Evolutionary conservation across 2,797 vertebrate genomes (phyloP).

Genomic region (Anomalospiza imberbis): DNA sequence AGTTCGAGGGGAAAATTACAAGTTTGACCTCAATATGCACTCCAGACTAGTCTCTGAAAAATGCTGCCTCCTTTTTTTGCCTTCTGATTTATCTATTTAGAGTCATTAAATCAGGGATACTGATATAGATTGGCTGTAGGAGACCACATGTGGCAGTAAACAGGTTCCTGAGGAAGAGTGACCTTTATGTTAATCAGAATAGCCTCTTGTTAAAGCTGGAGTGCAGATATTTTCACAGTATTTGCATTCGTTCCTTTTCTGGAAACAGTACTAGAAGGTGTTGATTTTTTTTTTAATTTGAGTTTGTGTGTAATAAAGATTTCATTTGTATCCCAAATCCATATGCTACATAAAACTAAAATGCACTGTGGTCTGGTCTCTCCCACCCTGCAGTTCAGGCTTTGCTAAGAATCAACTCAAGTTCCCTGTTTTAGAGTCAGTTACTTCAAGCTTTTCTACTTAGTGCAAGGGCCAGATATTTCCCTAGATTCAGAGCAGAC

Average conservation of each 20-base stretch:
- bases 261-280: not conserved
- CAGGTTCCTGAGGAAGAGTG: not conserved
- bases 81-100: not conserved
- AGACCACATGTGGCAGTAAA: not conserved
- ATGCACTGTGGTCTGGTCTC: not conserved
- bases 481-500: not conserved
- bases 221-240: not conserved
- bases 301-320: not conserved
- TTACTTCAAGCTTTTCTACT: not conserved
- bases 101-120: not conserved
- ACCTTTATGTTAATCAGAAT: not conserved
- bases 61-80: not conserved
- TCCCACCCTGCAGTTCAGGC: not conserved
- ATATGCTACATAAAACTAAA: not conserved
- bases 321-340: not conserved
- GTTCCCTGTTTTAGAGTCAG: not conserved
- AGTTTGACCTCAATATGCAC: not conserved
- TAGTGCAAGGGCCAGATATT: not conserved
- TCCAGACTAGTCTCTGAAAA: not conserved
- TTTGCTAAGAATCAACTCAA: not conserved
- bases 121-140: rapidly evolving
- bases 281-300: not conserved
- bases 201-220: not conserved
- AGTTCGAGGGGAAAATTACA: not conserved
- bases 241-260: not conserved